phyloP scores from a whole-genome alignment of 2,797 vertebrate species.

The Stomatorhinus walkeri region DNA sequence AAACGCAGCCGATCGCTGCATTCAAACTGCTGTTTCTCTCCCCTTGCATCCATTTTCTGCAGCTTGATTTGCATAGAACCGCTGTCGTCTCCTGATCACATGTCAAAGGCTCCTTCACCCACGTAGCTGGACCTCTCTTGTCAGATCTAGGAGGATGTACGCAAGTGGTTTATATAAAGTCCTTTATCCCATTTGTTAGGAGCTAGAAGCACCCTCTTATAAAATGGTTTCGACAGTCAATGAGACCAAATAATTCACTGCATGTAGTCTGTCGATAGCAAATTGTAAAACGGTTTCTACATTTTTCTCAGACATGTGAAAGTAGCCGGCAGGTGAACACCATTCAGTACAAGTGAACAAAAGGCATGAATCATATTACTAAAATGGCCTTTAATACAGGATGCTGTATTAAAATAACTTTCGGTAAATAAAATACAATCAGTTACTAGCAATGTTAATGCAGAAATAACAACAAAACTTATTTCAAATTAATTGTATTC shows the following conservation, averaged over 20 bases:
- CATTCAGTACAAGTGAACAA: not conserved
- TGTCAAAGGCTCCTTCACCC: conserved; percentile 75
- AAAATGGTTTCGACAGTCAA: conserved; percentile 70
- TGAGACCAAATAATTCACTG: conserved; percentile 44
- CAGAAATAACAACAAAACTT: not conserved
- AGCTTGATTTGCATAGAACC: conserved; percentile 80
- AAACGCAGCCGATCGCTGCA: conserved; percentile 35
- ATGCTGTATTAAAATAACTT: not conserved
- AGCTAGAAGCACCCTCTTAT: conserved; percentile 75
- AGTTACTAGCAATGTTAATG: conserved; percentile 41
- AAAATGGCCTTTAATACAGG: not conserved
- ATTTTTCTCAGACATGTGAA: conserved; percentile 30
- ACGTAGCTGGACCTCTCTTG: conserved; percentile 73
- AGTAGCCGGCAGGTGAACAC: not conserved
- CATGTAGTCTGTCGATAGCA: conserved; percentile 22
- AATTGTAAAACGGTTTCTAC: conserved; percentile 35
- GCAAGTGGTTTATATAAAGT: conserved; percentile 42
- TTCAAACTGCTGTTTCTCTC: conserved; percentile 52
- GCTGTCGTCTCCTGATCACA: conserved; percentile 73
- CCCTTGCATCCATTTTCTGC: conserved; percentile 44
- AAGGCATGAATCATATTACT: not conserved
- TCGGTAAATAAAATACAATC: not conserved
- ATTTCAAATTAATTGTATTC: not conserved
- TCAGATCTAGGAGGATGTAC: conserved; percentile 72
- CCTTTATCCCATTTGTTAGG: conserved; percentile 46